Conservation (phyloP, 1,140 invertebrate species). For the Drosophila parabipectinata region DNA sequence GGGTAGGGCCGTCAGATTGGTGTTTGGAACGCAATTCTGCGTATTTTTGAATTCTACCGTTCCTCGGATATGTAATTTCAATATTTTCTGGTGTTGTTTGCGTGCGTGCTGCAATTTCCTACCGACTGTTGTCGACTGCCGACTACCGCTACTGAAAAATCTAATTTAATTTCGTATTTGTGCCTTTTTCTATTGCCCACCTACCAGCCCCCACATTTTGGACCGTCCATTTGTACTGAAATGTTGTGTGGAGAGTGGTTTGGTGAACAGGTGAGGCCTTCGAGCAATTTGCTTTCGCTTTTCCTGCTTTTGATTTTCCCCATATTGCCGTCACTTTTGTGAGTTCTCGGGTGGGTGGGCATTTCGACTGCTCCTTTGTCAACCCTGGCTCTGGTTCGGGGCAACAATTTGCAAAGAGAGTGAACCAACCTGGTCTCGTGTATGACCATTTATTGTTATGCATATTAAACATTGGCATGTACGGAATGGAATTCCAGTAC, state of each 20-base stretch:
- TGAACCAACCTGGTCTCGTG: constrained; percentile 3
- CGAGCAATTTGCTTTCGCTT: constrained; percentile 72
- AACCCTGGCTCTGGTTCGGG: constrained; percentile 8
- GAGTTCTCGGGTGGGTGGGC: constrained; percentile 15
- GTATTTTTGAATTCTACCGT: constrained; percentile 43
- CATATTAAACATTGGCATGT: constrained; percentile 58
- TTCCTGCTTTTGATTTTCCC: constrained; percentile 62
- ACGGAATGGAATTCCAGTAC: constrained; percentile 38
- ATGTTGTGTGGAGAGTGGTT: constrained; percentile 24
- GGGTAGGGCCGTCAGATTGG: constrained; percentile 1
- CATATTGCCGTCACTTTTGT: constrained; percentile 8
- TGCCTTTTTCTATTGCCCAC: constrained; percentile 30
- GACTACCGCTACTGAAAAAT: constrained; percentile 63
- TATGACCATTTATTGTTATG: constrained; percentile 63
- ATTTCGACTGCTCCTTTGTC: constrained; percentile 34
- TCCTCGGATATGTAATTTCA: constrained; percentile 43
- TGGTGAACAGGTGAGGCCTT: constrained; percentile 43
- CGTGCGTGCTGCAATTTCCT: constrained; percentile 74
- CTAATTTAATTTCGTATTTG: constrained; percentile 75
- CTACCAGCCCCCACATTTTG: constrained; percentile 4
- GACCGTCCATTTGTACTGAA: constrained; percentile 30
- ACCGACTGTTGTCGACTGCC: background rate
- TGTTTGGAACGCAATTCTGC: background rate
- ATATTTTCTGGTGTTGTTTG: constrained; percentile 53
- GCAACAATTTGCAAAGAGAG: background rate